Base-by-base conservation (phyloP, 2,888 invertebrate species). In the Limenitis camilla region DNA sequence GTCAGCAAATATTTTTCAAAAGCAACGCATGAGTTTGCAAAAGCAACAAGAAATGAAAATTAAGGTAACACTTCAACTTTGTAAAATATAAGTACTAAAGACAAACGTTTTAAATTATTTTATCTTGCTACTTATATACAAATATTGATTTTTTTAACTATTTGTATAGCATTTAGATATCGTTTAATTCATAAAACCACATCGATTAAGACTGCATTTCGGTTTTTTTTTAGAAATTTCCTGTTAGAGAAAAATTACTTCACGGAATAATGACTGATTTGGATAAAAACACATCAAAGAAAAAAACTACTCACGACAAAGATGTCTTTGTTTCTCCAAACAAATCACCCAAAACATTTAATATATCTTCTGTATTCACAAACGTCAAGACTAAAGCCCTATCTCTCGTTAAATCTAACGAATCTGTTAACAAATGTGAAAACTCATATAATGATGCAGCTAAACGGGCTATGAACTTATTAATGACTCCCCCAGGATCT, bases 31-130 rank as follows among this genome's bases (percentile, higher is more conserved):
- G 46, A 88, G 89, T 52, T 69, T 92, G 36, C 87, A 84, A 55
- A 90, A 91, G 69, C 88, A 90, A 66, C 86, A 89, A 52, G 89
- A 84, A 63, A 64, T 89, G 3, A 85, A 89, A 66, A 73, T 88
- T 39, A 92, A 91, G 87, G 92, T 91, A 56, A 40, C 10, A 19
- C 19, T n/a, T n/a, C n/a, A n/a, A n/a, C n/a, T n/a, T n/a, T n/a
- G 47, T 28, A n/a, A 9, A 40, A 19, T 29, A 38, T n/a, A 30
- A 11, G 30, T 11, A 41, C 33, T 19, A 38, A 27, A 32, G 32
- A 49, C 1, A 6, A 45, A 29, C 5, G 30, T 36, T 36, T 6
- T 36, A 36, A 36, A 29, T 5, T 7, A 42, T 7, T 9, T 10
- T 3, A 9, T 36, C 28, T 35, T 6, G 5, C 36, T 8, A 11